Conservation (phyloP, 1,140 invertebrate genomes). For the Temnothorax longispinosus region DNA sequence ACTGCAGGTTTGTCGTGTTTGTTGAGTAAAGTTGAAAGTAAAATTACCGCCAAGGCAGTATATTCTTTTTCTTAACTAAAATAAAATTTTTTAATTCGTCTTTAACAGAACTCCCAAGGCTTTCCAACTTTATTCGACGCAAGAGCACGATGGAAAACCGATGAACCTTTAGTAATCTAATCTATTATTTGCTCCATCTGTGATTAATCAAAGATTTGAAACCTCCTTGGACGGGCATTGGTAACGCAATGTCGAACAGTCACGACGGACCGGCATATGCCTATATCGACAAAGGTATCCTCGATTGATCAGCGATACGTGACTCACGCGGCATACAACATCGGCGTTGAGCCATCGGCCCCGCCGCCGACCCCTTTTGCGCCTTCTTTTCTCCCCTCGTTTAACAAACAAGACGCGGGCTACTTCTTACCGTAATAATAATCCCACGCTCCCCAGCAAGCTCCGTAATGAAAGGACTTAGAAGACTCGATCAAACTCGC, state of each 20-base stretch:
- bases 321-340: slow-evolving; percentile 70
- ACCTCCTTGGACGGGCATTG: background rate
- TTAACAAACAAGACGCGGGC: slow-evolving; percentile 79
- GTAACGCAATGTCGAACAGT: background rate
- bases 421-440: slow-evolving; percentile 80
- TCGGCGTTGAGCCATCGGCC: slow-evolving; percentile 20
- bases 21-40: background rate
- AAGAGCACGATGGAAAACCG: background rate
- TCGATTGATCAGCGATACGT: slow-evolving; percentile 65
- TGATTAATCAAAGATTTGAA: background rate
- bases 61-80: background rate
- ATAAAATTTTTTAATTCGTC: background rate
- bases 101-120: background rate
- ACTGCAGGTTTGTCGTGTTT: background rate
- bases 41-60: background rate
- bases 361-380: slow-evolving; percentile 70
- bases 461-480: slow-evolving; percentile 80
- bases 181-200: background rate
- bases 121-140: background rate
- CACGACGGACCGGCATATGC: background rate
- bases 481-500: slow-evolving; percentile 81
- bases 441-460: slow-evolving; percentile 63
- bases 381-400: slow-evolving; percentile 76
- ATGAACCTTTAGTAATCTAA: background rate
- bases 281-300: slow-evolving; percentile 36